Conservation (phyloP, 2,888 invertebrate genomes). For the Scotopteryx bipunctaria region DNA sequence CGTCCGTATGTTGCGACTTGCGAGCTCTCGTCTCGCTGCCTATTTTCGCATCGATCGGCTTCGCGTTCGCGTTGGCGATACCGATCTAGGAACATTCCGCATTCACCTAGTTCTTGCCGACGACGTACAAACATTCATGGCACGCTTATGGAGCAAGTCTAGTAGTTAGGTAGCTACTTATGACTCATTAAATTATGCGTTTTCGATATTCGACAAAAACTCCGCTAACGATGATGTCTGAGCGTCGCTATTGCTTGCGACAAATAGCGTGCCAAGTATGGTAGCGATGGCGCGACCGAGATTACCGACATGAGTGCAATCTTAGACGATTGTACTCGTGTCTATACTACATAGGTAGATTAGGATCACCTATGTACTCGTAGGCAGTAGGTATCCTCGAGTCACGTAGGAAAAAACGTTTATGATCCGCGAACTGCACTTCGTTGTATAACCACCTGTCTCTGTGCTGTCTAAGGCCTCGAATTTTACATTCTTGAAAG, state of each 20-base stretch:
- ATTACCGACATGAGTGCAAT: no score
- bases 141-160: background rate
- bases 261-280: constrained; percentile 18
- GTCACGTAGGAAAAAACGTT: no score
- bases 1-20: no score
- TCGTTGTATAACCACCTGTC: no score
- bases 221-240: constrained; percentile 7
- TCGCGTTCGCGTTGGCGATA: constrained; percentile 2
- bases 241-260: constrained; percentile 11
- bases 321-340: no score
- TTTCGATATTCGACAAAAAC: constrained; percentile 3
- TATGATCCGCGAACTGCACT: no score
- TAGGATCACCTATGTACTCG: no score
- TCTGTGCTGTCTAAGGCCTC: no score
- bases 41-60: no score
- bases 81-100: constrained; percentile 2
- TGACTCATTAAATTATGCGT: background rate
- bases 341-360: no score
- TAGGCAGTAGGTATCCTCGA: no score
- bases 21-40: background rate
- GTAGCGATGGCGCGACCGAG: background rate
- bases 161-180: background rate
- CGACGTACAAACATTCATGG: background rate
- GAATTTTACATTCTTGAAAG: background rate
- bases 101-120: background rate